These are phyloP conservation scores for Selenia dentaria DNA, from an alignment of 2,888 invertebrate species.

Conservation along the genomic window DNA sequence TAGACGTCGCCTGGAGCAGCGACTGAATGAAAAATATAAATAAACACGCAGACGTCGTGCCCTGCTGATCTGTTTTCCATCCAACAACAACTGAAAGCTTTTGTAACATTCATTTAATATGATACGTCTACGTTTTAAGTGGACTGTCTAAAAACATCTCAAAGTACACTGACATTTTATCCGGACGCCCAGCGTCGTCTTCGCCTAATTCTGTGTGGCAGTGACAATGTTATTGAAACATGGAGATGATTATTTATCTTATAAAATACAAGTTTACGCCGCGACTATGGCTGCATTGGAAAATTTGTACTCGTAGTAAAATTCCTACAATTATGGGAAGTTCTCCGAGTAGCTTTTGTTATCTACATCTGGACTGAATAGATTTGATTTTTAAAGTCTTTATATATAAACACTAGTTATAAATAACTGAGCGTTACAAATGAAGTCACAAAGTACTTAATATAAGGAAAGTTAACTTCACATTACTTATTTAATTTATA, in stretches of 20 bases:
- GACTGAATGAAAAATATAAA: conserved; percentile 67
- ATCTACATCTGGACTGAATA: too few relatives aligned
- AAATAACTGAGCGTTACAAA: too few relatives aligned
- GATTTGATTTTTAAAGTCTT: too few relatives aligned
- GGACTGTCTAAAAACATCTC: conserved; percentile 9
- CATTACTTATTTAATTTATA: too few relatives aligned
- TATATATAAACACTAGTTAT: too few relatives aligned
- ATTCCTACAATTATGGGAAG: too few relatives aligned
- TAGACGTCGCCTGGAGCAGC: conserved; percentile 27
- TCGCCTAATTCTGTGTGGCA: conserved; percentile 7
- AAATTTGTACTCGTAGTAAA: too few relatives aligned
- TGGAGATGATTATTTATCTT: neutral
- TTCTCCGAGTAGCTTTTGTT: too few relatives aligned
- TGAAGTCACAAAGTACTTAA: too few relatives aligned
- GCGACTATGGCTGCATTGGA: too few relatives aligned
- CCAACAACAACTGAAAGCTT: conserved; percentile 39
- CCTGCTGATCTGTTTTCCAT: conserved; percentile 62
- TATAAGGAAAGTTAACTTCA: too few relatives aligned
- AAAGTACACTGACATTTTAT: conserved; percentile 9
- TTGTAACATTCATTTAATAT: conserved; percentile 20
- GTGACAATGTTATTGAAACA: neutral
- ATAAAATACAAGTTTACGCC: too few relatives aligned
- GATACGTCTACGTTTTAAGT: conserved; percentile 20
- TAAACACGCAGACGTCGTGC: conserved; percentile 57
- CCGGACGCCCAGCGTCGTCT: conserved; percentile 1